Evolutionary conservation across 2,888 invertebrate genomes (phyloP), one percentile per base, ranked within the genome.

Genomic region (Caenorhabditis sp.): DNA sequence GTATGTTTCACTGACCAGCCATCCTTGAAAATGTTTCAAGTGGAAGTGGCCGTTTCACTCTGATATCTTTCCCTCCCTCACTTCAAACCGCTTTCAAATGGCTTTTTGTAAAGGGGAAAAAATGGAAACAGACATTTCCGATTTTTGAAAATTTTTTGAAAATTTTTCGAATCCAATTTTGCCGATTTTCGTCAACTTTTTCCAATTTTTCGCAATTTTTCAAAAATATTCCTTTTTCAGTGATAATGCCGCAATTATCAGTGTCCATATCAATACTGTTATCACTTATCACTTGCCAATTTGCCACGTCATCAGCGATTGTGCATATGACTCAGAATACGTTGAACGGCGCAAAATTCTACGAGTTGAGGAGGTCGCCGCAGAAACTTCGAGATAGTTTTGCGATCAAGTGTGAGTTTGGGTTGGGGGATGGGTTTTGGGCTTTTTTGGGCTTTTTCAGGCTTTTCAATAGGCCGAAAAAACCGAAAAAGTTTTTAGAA

Each of bases 261-360:
- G 11, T 64, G 2, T 58, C 62, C 0, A 11, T 64, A 20, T 56
- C 56, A 22, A 50, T 72, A n/a, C n/a, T n/a, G n/a, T n/a, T n/a
- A n/a, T n/a, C n/a, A n/a, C 24, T 65, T 47, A n/a, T 20, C 5
- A 60, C 15, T 26, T 11, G 13, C 24, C 53, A 69, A 58, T 24
- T 56, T 35, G 60, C 64, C 67, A 61, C 60, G 2, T 51, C 67
- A 22, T 44, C 82, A 9, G 71, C 50, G 9, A 77, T 82, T 18
- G 53, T 82, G 20, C 78, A 67, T 13, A 65, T 85, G 80, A 82
- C 83, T 11, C 78, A 74, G 32, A 85, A 85, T 53, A 71, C 62
- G 1, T 60, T 85, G 55, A 82, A 72, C 20, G 69, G 71, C 13
- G 85, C 85, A 3, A 68, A 78, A 44, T 84, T 84, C 40, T 84